Evolutionary conservation across 2,113 vertebrate genomes (phyloP), one percentile per base, ranked within the genome.

Genomic region (Podocnemis expansa): DNA sequence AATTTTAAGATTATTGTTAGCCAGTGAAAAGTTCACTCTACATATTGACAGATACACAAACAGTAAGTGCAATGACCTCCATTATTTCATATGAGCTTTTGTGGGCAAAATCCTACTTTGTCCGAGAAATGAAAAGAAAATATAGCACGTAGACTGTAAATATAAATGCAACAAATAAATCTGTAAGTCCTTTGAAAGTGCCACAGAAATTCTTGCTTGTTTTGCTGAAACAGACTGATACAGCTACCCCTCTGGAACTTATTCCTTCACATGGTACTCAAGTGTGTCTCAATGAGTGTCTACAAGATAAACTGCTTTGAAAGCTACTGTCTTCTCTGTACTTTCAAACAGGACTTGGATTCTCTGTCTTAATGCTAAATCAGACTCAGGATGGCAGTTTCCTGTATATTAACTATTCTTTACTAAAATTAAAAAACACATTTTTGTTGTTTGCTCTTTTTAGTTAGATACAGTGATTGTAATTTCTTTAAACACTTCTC

Each of bases 341-440:
- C 82, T 87, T 87, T 80, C 91, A 95, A 93, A 13, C 19, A 76
- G 29, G 55, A 56, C 14, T 3, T 34, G 19, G 54, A 56, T 56
- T 76, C 84, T 45, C 29, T 56, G 29, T 10, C 51, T 38, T 91
- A 83, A 47, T 47, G 79, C 78, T 80, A 85, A 21, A 22, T 51
- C 54, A 93, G 91, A 82, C 27, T 89, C 80, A 92, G 85, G 38
- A 84, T 34, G 81, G 78, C 54, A 93, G 31, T 88, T 95, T 92
- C 38, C 12, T 88, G 70, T 49, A 49, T 84, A 52, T 41, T 87
- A 87, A 80, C 60, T 83, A 79, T 76, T 85, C 84, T 87, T 89
- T 90, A 90, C 70, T 17, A 56, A 3, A 51, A 63, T 16, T 34
- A 89, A 21, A 67, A n/a, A n/a, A 34, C 16, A 52, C 31, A 84